A percentile compares a stretch with the other conserved stretches of the same genome.
phyloP scores from a whole-genome alignment of 2,888 invertebrate species.

The Mantis religiosa region DNA sequence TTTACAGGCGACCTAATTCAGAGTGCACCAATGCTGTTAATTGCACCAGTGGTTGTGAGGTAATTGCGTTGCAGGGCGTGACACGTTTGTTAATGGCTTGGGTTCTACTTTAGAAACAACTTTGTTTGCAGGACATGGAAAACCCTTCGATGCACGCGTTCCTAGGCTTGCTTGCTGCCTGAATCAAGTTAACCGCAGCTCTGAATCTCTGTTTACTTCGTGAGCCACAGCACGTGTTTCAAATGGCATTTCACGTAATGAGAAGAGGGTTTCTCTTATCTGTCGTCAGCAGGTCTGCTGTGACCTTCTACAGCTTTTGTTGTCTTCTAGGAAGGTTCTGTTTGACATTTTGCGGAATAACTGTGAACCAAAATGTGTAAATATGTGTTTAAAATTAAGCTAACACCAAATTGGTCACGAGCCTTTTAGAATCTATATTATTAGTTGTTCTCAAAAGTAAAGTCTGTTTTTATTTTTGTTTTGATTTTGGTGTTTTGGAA shows the following conservation, averaged over 20 bases:
- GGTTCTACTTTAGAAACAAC: neutral
- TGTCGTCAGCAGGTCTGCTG: too few relatives aligned
- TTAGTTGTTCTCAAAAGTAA: too few relatives aligned
- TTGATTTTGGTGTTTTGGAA: too few relatives aligned
- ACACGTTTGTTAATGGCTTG: neutral
- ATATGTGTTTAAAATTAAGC: too few relatives aligned
- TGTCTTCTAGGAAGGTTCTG: too few relatives aligned
- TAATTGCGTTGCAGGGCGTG: neutral
- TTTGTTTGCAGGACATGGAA: neutral
- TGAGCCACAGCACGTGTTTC: neutral
- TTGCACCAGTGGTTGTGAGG: neutral
- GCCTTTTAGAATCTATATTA: too few relatives aligned
- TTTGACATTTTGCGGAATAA: too few relatives aligned
- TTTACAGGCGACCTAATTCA: neutral
- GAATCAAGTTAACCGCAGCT: neutral
- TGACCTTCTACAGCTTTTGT: too few relatives aligned
- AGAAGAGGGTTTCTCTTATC: too few relatives aligned
- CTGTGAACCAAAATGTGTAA: too few relatives aligned
- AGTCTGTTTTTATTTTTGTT: too few relatives aligned
- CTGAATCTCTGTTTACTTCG: neutral
- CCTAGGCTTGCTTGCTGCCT: neutral
- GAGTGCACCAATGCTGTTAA: neutral
- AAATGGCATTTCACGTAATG: neutral
- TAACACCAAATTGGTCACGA: too few relatives aligned
- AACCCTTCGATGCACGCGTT: neutral